Evolutionary conservation across 1,140 invertebrate genomes (phyloP).

Genomic region (Telenomus remus): DNA sequence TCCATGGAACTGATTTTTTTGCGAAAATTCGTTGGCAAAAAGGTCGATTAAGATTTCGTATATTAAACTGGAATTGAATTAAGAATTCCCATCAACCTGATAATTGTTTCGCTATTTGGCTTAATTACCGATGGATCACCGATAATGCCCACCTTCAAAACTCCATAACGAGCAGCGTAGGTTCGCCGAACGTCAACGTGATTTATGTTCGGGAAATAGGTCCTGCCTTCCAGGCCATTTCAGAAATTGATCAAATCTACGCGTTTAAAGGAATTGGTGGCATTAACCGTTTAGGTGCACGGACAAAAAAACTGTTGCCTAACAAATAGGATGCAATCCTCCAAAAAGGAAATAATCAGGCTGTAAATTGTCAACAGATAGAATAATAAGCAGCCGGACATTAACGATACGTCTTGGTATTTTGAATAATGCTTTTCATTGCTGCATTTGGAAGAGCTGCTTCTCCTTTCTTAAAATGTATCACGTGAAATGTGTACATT

Average conservation of each 20-base stretch:
- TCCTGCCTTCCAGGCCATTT: slow-evolving; percentile 70
- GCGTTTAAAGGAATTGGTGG: slow-evolving; percentile 49
- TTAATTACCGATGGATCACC: slow-evolving; percentile 71
- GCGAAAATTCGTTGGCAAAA: slow-evolving; percentile 19
- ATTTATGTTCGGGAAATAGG: slow-evolving; percentile 75
- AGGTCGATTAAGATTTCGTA: slow-evolving; percentile 44
- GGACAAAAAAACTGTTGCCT: background rate
- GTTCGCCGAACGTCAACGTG: slow-evolving; percentile 66
- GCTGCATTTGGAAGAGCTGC: no score
- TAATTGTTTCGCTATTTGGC: slow-evolving; percentile 64
- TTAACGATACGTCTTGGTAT: background rate
- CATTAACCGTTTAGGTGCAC: slow-evolving; percentile 26
- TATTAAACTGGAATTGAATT: slow-evolving; percentile 65
- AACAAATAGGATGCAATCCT: background rate
- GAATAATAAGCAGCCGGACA: slow-evolving; percentile 8
- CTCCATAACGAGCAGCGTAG: slow-evolving; percentile 65
- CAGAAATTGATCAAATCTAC: slow-evolving; percentile 65
- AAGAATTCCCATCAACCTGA: slow-evolving; percentile 67
- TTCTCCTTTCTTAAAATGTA: no score
- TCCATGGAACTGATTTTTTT: no score
- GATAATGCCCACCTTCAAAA: slow-evolving; percentile 72
- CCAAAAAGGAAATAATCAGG: slow-evolving; percentile 15
- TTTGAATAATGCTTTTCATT: no score
- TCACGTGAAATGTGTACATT: no score
- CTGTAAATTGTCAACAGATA: slow-evolving; percentile 18